Evolutionary conservation across 2,888 invertebrate species (phyloP).

Genomic region (Lissonota sp.): DNA sequence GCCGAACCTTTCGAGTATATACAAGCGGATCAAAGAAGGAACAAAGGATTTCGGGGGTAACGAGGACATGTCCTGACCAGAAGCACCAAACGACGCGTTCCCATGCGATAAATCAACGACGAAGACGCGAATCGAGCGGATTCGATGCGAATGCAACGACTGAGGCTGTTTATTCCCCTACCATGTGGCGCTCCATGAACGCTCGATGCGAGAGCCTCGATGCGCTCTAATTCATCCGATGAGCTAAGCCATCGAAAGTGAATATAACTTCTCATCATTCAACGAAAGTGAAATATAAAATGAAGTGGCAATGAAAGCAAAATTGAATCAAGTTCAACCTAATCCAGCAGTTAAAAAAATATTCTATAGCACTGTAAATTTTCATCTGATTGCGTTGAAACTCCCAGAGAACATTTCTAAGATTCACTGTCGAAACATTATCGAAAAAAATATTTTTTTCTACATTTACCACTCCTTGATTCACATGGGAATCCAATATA

Average conservation of each 20-base stretch:
- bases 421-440: no score
- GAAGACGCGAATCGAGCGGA: conserved; percentile 22
- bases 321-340: background rate
- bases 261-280: conserved; percentile 41
- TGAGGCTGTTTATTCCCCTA: background rate
- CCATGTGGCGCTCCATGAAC: background rate
- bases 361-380: no score
- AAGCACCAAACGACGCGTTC: conserved; percentile 59
- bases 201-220: conserved; percentile 27
- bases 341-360: no score
- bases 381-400: no score
- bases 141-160: conserved; percentile 11
- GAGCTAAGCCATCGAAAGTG: conserved; percentile 60
- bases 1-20: background rate
- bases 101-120: conserved; percentile 61
- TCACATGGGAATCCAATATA: no score
- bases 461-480: no score
- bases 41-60: conserved; percentile 73
- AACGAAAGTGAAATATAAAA: conserved; percentile 51
- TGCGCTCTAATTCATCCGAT: conserved; percentile 57
- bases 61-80: conserved; percentile 72
- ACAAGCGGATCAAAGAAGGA: conserved; percentile 66
- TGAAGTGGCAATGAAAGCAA: conserved; percentile 13
- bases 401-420: no score
- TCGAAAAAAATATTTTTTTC: no score